A percentile compares a stretch with the other conserved stretches of the same genome.
phyloP scores from a whole-genome alignment of 2,888 invertebrate genomes.

The Dasysyrphus albostriatus region DNA sequence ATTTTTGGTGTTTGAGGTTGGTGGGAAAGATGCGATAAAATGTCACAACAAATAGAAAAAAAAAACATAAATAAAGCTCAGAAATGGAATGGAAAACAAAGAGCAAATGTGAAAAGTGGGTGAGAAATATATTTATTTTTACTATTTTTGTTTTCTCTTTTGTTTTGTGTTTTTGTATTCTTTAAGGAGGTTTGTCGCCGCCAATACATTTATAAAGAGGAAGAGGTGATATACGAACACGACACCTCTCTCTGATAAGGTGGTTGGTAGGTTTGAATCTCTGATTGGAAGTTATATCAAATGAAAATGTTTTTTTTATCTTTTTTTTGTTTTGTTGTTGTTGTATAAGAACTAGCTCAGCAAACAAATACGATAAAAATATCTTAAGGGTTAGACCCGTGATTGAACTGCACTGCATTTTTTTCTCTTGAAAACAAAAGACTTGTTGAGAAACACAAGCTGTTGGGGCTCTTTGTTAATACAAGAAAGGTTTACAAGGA shows the following conservation, averaged over 20 bases:
- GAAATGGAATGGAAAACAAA: constrained; percentile 3
- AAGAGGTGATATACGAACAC: constrained; percentile 1
- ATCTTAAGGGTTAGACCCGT: not conserved
- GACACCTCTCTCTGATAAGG: constrained; percentile 21
- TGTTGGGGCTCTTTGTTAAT: not conserved
- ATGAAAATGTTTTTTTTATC: constrained; percentile 34
- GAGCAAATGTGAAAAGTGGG: constrained; percentile 35
- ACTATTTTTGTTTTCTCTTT: not conserved
- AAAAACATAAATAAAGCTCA: constrained; percentile 30
- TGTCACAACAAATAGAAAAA: constrained; percentile 27
- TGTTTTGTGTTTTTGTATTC: constrained; percentile 7
- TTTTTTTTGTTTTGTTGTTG: not conserved
- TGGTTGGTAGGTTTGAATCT: not conserved
- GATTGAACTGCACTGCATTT: constrained; percentile 28
- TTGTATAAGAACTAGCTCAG: constrained; percentile 6
- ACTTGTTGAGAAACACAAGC: not conserved
- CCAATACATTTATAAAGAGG: constrained; percentile 14
- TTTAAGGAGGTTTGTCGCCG: constrained; percentile 38
- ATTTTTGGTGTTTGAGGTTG: not conserved
- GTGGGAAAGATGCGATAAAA: not conserved
- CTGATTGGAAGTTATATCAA: constrained; percentile 42
- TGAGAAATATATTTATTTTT: constrained; percentile 26
- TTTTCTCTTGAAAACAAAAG: constrained; percentile 12
- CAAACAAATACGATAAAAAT: constrained; percentile 31
- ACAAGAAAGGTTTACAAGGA: not conserved